phyloP scores from a whole-genome alignment of 2,888 invertebrate genomes.

The Lamellibrachia satsuma region DNA sequence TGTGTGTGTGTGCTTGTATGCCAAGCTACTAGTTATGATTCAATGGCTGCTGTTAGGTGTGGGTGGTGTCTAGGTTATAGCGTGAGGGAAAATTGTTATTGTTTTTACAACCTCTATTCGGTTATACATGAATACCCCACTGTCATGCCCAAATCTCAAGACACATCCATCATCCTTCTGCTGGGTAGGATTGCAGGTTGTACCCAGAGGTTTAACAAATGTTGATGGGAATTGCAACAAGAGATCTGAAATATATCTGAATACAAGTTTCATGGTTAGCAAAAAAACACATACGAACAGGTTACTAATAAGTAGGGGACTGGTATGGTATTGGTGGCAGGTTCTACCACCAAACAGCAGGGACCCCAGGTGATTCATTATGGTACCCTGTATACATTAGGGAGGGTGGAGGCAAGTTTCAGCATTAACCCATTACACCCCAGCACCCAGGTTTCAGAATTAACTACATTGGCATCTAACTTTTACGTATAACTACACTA shows the following conservation, averaged over 20 bases:
- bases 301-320: not conserved
- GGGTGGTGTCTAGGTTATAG: not conserved
- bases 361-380: not conserved
- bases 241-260: not conserved
- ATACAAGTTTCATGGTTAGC: not conserved
- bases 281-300: not conserved
- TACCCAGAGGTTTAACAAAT: not conserved
- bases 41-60: conserved; percentile 2
- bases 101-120: not conserved
- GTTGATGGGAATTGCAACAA: not conserved
- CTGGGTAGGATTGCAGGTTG: not conserved
- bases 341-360: not conserved
- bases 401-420: not conserved
- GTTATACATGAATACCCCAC: not conserved
- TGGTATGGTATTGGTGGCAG: not conserved
- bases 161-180: not conserved
- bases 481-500: no score
- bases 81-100: not conserved
- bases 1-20: not conserved
- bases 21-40: not conserved
- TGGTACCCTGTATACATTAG: not conserved
- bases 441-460: not conserved
- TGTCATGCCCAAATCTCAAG: not conserved
- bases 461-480: not conserved
- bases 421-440: not conserved